These are phyloP conservation scores for Hystrix brachyura DNA, from an alignment of 2,113 vertebrate genomes.

Conservation along the genomic window DNA sequence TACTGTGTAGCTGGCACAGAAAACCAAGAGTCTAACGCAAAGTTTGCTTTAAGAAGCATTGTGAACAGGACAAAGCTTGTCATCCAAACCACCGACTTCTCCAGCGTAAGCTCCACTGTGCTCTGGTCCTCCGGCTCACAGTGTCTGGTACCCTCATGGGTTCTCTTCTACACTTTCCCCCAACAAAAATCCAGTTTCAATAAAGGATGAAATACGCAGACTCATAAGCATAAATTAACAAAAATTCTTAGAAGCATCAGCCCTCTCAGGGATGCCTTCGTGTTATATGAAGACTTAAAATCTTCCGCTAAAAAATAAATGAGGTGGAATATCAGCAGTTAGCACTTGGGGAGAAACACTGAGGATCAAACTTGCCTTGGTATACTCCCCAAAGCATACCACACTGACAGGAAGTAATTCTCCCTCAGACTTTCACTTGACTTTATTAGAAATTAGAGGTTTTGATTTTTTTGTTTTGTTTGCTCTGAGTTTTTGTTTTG, in stretches of 20 bases:
- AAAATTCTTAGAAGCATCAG: background rate
- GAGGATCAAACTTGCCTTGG: background rate
- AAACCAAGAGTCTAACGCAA: background rate
- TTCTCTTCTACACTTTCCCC: background rate
- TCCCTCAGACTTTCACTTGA: conserved; percentile 20
- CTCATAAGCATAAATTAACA: background rate
- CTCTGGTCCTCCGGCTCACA: background rate
- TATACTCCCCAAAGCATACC: background rate
- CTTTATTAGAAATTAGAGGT: conserved; percentile 33
- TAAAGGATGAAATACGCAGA: conserved; percentile 7
- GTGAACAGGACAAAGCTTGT: background rate
- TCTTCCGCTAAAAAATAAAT: background rate
- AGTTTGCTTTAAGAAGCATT: conserved; percentile 13
- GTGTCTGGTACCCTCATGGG: background rate
- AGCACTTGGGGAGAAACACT: background rate
- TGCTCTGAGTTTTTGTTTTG: background rate
- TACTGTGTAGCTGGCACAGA: conserved; percentile 6
- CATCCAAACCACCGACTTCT: background rate
- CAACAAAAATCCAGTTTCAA: conserved; percentile 16
- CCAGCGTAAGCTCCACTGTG: background rate
- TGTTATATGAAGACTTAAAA: background rate
- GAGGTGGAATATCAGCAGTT: background rate
- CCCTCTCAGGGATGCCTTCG: background rate
- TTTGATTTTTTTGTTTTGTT: background rate
- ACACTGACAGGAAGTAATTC: conserved; percentile 6